Evolutionary conservation across 1,140 invertebrate species (phyloP).

Genomic region (Drosophila biarmipes): DNA sequence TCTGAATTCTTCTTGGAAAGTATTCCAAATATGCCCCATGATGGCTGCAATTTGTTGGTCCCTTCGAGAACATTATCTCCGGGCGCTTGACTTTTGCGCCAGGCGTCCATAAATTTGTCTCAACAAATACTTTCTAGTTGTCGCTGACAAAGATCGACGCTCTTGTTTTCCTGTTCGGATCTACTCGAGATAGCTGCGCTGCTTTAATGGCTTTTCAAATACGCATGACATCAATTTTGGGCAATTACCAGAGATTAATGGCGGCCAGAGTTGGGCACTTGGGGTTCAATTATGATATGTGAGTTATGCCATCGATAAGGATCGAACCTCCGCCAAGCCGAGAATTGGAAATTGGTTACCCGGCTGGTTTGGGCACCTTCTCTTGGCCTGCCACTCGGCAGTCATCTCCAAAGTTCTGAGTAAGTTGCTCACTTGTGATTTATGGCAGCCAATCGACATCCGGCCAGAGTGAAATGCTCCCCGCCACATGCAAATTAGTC

Average conservation of each 20-base stretch:
- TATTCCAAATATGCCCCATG: constrained; percentile 67
- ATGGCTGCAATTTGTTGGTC: constrained; percentile 79
- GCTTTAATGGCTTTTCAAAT: constrained; percentile 77
- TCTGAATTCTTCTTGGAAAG: constrained; percentile 8
- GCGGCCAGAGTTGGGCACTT: constrained; percentile 55
- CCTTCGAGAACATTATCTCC: constrained; percentile 72
- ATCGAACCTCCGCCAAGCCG: constrained; percentile 23
- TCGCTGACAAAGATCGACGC: constrained; percentile 49
- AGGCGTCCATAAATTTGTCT: constrained; percentile 83
- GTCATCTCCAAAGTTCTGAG: constrained; percentile 16
- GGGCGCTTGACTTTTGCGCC: constrained; percentile 79
- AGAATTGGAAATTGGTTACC: constrained; percentile 42
- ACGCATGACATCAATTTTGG: constrained; percentile 79
- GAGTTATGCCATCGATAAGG: constrained; percentile 56
- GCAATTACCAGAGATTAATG: constrained; percentile 80
- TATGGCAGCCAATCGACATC: constrained; percentile 55
- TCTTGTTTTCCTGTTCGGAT: constrained; percentile 36
- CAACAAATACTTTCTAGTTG: constrained; percentile 65
- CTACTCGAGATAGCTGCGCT: constrained; percentile 49
- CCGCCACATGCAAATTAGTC: constrained; percentile 63
- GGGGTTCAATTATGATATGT: constrained; percentile 60
- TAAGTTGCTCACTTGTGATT: constrained; percentile 40
- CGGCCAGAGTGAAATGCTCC: constrained; percentile 38
- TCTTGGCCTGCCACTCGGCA: background rate
- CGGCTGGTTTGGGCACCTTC: constrained; percentile 3